phyloP scores from a whole-genome alignment of 2,888 invertebrate species.

The Agrotis exclamationis region DNA sequence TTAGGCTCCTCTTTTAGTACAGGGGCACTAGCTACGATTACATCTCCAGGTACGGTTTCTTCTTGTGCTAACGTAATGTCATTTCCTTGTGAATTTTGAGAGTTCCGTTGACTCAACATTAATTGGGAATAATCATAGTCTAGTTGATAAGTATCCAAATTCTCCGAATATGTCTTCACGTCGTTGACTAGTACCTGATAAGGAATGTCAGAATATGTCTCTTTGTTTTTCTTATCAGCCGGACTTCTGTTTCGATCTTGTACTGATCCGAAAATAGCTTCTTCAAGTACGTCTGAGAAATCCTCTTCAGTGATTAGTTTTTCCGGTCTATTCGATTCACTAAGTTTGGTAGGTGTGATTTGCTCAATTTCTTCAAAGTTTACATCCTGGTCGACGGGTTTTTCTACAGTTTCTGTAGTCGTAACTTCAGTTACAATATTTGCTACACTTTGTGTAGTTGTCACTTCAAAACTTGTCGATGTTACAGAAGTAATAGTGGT shows the following conservation, averaged over 20 bases:
- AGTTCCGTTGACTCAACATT: slow-evolving; percentile 66
- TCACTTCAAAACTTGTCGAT: slow-evolving; percentile 8
- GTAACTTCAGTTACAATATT: slow-evolving; percentile 22
- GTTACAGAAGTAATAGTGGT: slow-evolving; percentile 1
- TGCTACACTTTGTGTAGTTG: slow-evolving; percentile 21
- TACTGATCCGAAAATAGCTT: slow-evolving; percentile 92
- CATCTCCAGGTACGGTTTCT: background rate
- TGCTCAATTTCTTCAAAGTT: slow-evolving; percentile 5
- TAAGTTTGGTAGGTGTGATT: background rate
- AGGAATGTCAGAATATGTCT: slow-evolving; percentile 70
- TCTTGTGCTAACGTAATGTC: background rate
- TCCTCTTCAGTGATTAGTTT: slow-evolving; percentile 65
- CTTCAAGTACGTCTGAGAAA: slow-evolving; percentile 81
- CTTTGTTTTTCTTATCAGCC: slow-evolving; percentile 58
- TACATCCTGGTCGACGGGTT: slow-evolving; percentile 14
- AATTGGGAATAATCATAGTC: slow-evolving; percentile 80
- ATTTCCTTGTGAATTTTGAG: slow-evolving; percentile 30
- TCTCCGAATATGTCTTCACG: slow-evolving; percentile 81
- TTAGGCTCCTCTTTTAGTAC: slow-evolving; percentile 8
- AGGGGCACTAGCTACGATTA: slow-evolving; percentile 14
- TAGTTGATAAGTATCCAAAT: slow-evolving; percentile 78
- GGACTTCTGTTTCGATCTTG: slow-evolving; percentile 86
- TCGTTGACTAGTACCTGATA: slow-evolving; percentile 82
- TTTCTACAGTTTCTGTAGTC: slow-evolving; percentile 7
- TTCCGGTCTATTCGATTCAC: slow-evolving; percentile 18